These are phyloP conservation scores for Plebejus anna DNA, from an alignment of 2,888 invertebrate genomes.

Conservation along the genomic window DNA sequence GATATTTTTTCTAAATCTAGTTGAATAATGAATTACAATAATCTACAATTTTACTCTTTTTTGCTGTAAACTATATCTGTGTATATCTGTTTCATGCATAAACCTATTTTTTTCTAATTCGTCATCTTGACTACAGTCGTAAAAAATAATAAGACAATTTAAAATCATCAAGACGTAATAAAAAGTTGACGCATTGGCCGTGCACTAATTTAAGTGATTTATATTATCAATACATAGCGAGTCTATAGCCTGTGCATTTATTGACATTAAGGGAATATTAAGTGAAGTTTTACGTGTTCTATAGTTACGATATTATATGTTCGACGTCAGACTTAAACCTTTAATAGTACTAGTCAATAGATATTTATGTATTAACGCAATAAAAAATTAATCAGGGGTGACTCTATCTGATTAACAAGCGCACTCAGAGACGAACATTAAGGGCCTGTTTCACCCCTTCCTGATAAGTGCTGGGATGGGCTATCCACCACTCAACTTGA, in stretches of 20 bases:
- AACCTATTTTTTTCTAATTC: neutral
- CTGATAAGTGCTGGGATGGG: no score
- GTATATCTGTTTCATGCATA: neutral
- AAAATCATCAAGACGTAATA: neutral
- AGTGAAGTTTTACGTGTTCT: neutral
- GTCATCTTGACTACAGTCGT: neutral
- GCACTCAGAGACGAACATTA: no score
- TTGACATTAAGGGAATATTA: neutral
- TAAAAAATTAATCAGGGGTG: no score
- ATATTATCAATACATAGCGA: neutral
- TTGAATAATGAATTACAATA: no score
- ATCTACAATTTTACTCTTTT: neutral
- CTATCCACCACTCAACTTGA: no score
- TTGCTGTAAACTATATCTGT: neutral
- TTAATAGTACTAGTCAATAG: no score
- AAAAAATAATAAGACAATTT: neutral
- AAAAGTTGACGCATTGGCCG: conserved; percentile 2
- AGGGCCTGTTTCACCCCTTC: no score
- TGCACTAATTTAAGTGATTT: conserved; percentile 15
- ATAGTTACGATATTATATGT: neutral
- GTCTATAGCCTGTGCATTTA: conserved; percentile 5
- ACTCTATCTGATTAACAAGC: no score
- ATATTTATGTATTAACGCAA: no score
- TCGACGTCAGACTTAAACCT: neutral
- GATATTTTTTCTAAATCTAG: neutral